phyloP scores from a whole-genome alignment of 2,113 vertebrate species.

The Mastomys natalensis region DNA sequence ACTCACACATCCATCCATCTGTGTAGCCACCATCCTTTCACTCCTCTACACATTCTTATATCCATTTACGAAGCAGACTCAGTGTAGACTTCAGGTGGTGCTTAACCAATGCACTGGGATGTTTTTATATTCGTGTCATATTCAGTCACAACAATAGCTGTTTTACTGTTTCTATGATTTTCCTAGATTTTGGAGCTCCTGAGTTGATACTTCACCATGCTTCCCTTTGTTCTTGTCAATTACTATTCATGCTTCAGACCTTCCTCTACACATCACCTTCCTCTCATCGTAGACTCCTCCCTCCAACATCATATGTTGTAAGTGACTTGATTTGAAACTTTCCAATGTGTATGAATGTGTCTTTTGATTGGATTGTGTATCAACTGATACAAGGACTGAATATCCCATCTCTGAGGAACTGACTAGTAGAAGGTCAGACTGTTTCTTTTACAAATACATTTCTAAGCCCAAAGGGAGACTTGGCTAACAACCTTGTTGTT shows the following conservation, averaged over 20 bases:
- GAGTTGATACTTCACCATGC: background rate
- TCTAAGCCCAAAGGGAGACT: background rate
- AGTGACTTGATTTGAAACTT: background rate
- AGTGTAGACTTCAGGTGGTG: background rate
- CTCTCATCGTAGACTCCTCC: background rate
- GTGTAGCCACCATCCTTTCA: background rate
- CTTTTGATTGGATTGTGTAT: background rate
- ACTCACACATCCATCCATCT: no score
- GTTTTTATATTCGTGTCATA: background rate
- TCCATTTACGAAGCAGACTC: background rate
- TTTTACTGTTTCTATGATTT: background rate
- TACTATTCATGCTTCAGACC: background rate
- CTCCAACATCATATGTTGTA: background rate
- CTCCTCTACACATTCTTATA: background rate
- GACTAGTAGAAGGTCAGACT: background rate
- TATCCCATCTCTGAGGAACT: background rate
- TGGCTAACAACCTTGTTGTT: slow-evolving; percentile 10
- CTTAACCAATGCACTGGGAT: background rate
- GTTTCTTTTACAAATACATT: background rate
- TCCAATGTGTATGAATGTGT: background rate
- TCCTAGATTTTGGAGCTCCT: background rate
- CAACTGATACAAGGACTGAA: background rate
- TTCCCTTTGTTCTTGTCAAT: background rate
- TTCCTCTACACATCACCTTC: background rate
- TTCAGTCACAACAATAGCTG: background rate